Evolutionary conservation across 2,888 invertebrate species (phyloP).

Genomic region (Eupithecia dodoneata): DNA sequence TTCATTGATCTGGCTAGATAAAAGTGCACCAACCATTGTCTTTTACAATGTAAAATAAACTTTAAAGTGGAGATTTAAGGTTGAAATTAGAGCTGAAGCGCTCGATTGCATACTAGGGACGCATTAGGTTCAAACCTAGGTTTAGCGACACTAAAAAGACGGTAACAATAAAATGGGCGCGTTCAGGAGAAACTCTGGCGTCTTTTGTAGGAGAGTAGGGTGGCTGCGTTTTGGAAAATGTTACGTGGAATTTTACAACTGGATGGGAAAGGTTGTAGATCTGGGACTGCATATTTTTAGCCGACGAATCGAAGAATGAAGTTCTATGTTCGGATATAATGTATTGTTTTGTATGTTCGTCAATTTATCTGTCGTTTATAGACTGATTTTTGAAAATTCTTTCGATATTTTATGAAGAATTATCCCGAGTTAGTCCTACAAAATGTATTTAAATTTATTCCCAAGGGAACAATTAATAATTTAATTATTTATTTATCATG

Average conservation of each 20-base stretch:
- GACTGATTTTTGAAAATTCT: no score
- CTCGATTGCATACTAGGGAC: constrained; percentile 24
- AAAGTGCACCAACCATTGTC: constrained; percentile 1
- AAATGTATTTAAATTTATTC: no score
- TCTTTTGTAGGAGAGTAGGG: constrained; percentile 45
- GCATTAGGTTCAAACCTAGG: constrained; percentile 46
- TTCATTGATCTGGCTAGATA: neutral
- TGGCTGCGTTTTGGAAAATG: constrained; percentile 27
- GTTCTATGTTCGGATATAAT: no score
- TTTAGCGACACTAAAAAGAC: constrained; percentile 52
- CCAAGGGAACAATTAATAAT: no score
- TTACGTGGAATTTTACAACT: neutral
- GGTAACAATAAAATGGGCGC: constrained; percentile 51
- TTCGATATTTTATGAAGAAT: no score
- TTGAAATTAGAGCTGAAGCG: constrained; percentile 12
- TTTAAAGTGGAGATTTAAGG: constrained; percentile 23
- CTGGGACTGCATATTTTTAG: no score
- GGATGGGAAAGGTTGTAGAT: neutral
- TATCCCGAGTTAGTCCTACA: no score
- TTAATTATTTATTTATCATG: neutral
- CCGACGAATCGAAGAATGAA: no score
- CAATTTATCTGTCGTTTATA: no score
- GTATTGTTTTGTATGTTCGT: no score
- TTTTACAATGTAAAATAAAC: neutral
- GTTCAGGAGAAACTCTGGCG: constrained; percentile 48